Conservation (phyloP, 2,888 invertebrate genomes). For the Stictocephala bisonia region DNA sequence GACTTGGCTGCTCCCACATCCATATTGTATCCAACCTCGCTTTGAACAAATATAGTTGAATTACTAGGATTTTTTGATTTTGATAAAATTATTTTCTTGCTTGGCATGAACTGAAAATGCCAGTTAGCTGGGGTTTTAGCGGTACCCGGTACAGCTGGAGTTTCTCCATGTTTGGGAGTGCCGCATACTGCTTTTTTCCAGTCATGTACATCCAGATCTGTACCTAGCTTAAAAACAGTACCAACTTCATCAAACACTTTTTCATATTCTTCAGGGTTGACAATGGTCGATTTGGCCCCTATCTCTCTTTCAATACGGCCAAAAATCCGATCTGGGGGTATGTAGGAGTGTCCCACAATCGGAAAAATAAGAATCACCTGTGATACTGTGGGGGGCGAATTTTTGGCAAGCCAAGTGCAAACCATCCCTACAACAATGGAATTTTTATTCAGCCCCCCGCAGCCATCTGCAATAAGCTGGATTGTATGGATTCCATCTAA, state of each 20-base stretch:
- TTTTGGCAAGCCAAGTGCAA: slow-evolving; percentile 35
- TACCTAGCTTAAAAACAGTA: slow-evolving; percentile 49
- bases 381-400: slow-evolving; percentile 43
- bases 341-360: slow-evolving; percentile 59
- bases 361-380: slow-evolving; percentile 57
- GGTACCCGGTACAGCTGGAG: slow-evolving; percentile 31
- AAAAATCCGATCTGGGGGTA: slow-evolving; percentile 59
- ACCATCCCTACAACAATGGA: slow-evolving; percentile 37
- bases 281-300: slow-evolving; percentile 51
- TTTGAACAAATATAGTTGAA: no score
- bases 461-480: slow-evolving; percentile 46
- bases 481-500: slow-evolving; percentile 25
- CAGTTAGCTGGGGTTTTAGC: slow-evolving; percentile 30
- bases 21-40: no score
- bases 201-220: slow-evolving; percentile 49
- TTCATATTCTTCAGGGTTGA: slow-evolving; percentile 50
- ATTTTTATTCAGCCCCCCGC: slow-evolving; percentile 39
- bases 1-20: no score
- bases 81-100: slow-evolving; percentile 32
- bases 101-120: no score
- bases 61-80: slow-evolving; percentile 6
- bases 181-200: slow-evolving; percentile 52
- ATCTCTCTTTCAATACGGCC: slow-evolving; percentile 58
- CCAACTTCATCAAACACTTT: slow-evolving; percentile 51
- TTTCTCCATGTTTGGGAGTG: slow-evolving; percentile 44